Conservation (phyloP, 53 echinoderm and acorn worm genomes). For the Luidia sarsii region DNA sequence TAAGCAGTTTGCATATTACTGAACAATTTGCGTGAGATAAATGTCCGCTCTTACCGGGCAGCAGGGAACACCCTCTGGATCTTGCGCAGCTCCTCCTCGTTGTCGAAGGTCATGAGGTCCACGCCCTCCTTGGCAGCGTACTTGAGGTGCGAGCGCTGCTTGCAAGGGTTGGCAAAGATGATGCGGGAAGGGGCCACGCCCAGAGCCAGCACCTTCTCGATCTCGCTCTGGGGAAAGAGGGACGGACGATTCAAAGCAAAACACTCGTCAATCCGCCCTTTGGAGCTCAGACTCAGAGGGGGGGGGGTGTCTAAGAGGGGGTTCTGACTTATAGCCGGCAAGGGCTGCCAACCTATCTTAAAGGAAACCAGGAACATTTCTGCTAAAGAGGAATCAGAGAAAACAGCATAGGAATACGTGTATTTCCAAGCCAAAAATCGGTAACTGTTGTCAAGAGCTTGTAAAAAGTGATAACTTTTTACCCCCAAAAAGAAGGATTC, state of each 20-base stretch:
- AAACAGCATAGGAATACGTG: too few relatives aligned
- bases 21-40: background rate
- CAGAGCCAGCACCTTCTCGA: constrained; percentile 69
- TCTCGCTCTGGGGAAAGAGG: constrained; percentile 58
- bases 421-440: too few relatives aligned
- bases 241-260: background rate
- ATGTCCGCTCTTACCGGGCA: constrained; percentile 63
- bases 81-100: constrained; percentile 91
- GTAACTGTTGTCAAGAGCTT: too few relatives aligned
- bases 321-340: too few relatives aligned
- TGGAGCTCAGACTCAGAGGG: constrained; percentile 40
- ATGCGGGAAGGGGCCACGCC: constrained; percentile 87
- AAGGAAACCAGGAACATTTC: too few relatives aligned
- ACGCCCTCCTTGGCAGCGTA: constrained; percentile 71
- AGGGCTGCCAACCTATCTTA: too few relatives aligned
- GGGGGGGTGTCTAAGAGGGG: too few relatives aligned
- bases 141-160: constrained; percentile 91
- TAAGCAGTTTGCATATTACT: too few relatives aligned
- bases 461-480: constrained; percentile 20
- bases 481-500: too few relatives aligned
- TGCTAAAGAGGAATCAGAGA: too few relatives aligned
- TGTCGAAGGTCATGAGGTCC: constrained; percentile 94
- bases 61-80: constrained; percentile 72
- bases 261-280: too few relatives aligned
- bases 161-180: constrained; percentile 98